Conservation (phyloP, 2,113 vertebrate species). For the Pithys albifrons region DNA sequence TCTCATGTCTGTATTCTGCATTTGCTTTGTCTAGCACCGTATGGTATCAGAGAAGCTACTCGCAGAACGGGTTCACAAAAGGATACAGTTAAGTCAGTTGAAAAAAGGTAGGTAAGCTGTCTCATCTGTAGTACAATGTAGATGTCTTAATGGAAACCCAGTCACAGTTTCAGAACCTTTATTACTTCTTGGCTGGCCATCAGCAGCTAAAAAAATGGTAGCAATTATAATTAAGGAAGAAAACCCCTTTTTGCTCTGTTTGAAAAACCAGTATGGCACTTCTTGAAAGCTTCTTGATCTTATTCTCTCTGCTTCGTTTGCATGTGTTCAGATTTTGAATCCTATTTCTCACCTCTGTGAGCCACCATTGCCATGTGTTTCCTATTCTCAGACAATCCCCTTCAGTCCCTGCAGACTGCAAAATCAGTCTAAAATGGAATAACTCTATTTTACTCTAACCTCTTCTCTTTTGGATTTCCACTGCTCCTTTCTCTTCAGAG, state of each 20-base stretch:
- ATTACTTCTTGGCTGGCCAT: neutral
- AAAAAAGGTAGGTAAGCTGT: constrained; percentile 80
- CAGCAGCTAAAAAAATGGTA: neutral
- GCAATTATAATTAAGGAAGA: neutral
- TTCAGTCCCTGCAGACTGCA: neutral
- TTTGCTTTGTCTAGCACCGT: constrained; percentile 83
- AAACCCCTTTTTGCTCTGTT: neutral
- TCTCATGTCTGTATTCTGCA: neutral
- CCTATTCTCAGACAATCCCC: neutral
- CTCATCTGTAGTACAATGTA: neutral
- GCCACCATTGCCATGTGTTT: neutral
- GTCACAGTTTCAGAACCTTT: neutral
- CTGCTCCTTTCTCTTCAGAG: neutral
- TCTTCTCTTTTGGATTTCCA: neutral
- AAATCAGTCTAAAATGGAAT: neutral
- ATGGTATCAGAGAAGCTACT: constrained; percentile 95
- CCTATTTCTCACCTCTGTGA: neutral
- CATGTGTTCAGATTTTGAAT: neutral
- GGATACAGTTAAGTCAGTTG: constrained; percentile 79
- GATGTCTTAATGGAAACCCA: neutral
- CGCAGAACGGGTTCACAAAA: constrained; percentile 91
- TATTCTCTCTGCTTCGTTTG: neutral
- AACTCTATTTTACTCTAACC: neutral
- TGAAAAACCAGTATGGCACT: neutral
- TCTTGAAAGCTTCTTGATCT: neutral